Evolutionary conservation across 2,888 invertebrate species (phyloP), one percentile per base, ranked within the genome.

Genomic region (Octodonta nipae): DNA sequence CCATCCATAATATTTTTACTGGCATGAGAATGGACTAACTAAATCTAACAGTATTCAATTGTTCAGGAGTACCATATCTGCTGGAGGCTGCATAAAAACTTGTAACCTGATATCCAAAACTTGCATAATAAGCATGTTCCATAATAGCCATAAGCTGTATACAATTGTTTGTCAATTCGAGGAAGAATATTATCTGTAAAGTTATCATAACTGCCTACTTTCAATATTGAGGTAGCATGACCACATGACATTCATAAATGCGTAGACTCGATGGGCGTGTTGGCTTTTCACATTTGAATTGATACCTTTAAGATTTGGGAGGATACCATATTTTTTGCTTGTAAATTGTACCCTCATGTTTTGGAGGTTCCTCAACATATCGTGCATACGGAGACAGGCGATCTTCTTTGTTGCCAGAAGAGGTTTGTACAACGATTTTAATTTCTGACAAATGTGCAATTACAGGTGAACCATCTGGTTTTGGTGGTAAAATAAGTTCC

Each of bases 71-170:
- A 13, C 98, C 98, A 64, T 73, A 98, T 13, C 98, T 89, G 61
- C 92, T 92, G 49, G 92, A 91, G 3, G 85, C 84, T 11, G 92
- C 93, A 65, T 76, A 95, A 66, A 92, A 93, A 58, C 82, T 88
- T 11, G 91, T 92, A 13, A 44, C 83, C 70, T 89, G 89, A 62
- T 99, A 99, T 13, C 99, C 98, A 63, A 99, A 99, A 49, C 92
- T 91, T 1, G 95, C 99, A 58, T 99, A 99, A 63, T 99, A 99
- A 0, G 93, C 98, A 60, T 99, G 99, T 56, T 99, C 99, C 98
- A 98, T 99, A 14, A 99, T 73, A 1, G 96, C 99, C 99, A 99
- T 99, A 33, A 99, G 63, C 62, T 99, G 98, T 46, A 99, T 91
- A 8, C 88, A 69, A 62, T 98, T 99, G 64, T 42, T 78, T 78